phyloP scores from a whole-genome alignment of 2,113 vertebrate genomes.

The Onychorhynchus coronatus region DNA sequence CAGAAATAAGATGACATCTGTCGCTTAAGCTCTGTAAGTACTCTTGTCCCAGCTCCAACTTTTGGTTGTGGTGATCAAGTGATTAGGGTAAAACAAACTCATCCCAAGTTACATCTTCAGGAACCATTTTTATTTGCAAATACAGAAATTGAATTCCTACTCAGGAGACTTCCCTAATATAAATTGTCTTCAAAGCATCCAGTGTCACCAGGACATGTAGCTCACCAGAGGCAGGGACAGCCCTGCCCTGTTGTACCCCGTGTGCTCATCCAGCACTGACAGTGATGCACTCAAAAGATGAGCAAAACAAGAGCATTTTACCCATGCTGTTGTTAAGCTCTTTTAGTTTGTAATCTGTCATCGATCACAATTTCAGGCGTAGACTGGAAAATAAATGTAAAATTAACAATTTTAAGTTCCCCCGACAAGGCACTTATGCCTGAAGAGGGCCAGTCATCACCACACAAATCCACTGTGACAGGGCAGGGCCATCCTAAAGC shows the following conservation, averaged over 20 bases:
- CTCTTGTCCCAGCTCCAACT: not conserved
- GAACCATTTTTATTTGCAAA: not conserved
- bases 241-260: not conserved
- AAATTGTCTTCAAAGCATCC: not conserved
- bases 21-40: not conserved
- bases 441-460: not conserved
- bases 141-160: not conserved
- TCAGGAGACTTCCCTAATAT: not conserved
- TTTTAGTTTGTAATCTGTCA: not conserved
- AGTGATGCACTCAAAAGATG: not conserved
- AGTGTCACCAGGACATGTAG: not conserved
- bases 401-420: not conserved
- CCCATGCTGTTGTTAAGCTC: not conserved
- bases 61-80: not conserved
- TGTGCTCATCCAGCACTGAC: not conserved
- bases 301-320: not conserved
- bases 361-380: fast-evolving
- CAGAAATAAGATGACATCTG: not conserved
- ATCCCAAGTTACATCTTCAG: not conserved
- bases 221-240: not conserved
- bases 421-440: not conserved
- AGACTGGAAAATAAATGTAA: not conserved
- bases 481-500: not conserved
- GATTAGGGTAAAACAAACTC: not conserved
- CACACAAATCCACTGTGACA: not conserved